Percentiles rank a stretch among this genome's conserved stretches.
These are phyloP conservation scores for Eurosta solidaginis DNA, from an alignment of 1,140 invertebrate genomes.

Conservation along the genomic window DNA sequence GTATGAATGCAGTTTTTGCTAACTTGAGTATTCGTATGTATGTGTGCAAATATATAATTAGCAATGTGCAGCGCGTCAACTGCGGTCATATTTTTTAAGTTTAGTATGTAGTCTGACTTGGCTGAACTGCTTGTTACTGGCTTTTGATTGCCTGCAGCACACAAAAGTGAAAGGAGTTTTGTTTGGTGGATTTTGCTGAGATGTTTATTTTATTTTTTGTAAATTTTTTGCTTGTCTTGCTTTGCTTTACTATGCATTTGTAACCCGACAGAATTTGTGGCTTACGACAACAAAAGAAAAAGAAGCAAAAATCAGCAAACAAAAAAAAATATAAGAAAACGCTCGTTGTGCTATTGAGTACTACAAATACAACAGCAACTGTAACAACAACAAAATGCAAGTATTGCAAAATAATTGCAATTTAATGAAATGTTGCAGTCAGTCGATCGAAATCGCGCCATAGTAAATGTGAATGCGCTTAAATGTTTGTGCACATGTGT, in stretches of 20 bases:
- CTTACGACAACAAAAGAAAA: neutral
- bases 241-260: neutral
- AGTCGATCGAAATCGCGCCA: slow-evolving; percentile 16
- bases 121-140: neutral
- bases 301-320: too few species aligned
- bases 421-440: slow-evolving; percentile 19
- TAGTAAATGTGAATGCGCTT: neutral
- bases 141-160: neutral
- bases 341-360: too few species aligned
- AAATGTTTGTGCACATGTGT: neutral
- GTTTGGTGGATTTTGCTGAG: neutral
- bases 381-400: neutral
- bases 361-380: neutral
- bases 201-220: neutral
- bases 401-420: slow-evolving; percentile 29
- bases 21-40: neutral
- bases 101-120: neutral
- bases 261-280: neutral
- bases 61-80: neutral
- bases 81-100: neutral
- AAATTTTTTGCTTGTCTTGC: neutral
- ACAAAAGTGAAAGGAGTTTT: slow-evolving; percentile 26
- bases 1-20: too few species aligned
- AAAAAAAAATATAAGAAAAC: too few species aligned
- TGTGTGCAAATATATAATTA: neutral